Percentiles rank a stretch among this genome's conserved stretches.
These are phyloP conservation scores for Oryzias sinensis DNA, from an alignment of 2,797 vertebrate species.

Conservation along the genomic window DNA sequence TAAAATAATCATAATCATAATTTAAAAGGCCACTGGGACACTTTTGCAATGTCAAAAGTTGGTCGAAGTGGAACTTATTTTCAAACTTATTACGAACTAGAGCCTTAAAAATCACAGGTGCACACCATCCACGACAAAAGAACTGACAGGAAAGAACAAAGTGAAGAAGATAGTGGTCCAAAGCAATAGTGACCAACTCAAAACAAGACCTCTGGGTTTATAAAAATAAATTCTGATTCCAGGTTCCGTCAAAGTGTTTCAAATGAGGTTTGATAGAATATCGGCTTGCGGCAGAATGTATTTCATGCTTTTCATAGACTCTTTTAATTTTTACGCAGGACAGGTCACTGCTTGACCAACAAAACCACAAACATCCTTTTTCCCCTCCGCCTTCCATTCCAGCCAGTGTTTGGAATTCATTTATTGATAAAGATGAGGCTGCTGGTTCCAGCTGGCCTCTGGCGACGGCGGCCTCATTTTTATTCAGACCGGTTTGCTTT, in stretches of 20 bases:
- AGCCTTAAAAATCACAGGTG: too few species aligned
- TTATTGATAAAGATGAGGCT: constrained; percentile 49
- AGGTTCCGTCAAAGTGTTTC: constrained; percentile 43
- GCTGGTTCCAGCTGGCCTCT: constrained; percentile 20
- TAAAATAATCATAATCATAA: too few species aligned
- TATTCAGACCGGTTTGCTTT: too few species aligned
- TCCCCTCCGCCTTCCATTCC: constrained; percentile 32
- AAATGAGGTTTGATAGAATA: constrained; percentile 57
- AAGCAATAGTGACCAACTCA: too few species aligned
- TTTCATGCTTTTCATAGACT: neutral
- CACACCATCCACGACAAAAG: too few species aligned
- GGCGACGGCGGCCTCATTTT: constrained; percentile 1
- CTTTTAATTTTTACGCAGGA: constrained; percentile 9
- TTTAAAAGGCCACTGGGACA: too few species aligned
- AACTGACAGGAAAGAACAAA: too few species aligned
- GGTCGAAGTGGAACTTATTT: too few species aligned
- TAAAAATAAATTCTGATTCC: constrained; percentile 28
- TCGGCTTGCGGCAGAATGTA: constrained; percentile 30
- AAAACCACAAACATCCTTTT: constrained; percentile 21
- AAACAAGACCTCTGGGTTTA: constrained; percentile 12
- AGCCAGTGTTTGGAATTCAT: constrained; percentile 32
- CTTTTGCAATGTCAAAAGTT: too few species aligned
- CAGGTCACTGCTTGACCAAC: constrained; percentile 27
- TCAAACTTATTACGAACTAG: too few species aligned
- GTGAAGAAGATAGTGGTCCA: too few species aligned